These are phyloP conservation scores for Archips crataeganus DNA, from an alignment of 2,888 invertebrate species.

Conservation along the genomic window DNA sequence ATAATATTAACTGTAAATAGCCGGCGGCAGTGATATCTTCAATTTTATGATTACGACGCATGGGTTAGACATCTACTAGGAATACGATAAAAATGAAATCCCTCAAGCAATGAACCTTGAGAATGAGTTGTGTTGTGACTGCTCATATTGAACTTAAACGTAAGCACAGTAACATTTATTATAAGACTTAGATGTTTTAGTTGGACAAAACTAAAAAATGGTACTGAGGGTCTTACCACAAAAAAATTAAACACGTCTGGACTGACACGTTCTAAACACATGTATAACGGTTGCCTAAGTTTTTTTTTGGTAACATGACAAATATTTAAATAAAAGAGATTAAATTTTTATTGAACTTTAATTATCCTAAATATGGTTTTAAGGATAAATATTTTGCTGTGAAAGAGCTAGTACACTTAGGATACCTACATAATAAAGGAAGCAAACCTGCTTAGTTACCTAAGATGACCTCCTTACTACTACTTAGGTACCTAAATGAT, in stretches of 20 bases:
- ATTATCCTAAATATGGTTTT: too few species aligned
- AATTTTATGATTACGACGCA: conserved; percentile 38
- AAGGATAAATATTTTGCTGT: background rate
- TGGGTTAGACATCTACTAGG: conserved; percentile 32
- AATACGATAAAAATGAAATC: conserved; percentile 32
- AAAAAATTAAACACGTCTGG: too few species aligned
- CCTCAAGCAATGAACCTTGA: conserved; percentile 20
- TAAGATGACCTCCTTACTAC: too few species aligned
- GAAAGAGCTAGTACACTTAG: background rate
- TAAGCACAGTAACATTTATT: background rate
- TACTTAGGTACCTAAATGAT: too few species aligned
- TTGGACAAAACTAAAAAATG: background rate
- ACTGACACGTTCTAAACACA: too few species aligned
- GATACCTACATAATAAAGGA: background rate
- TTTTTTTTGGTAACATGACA: too few species aligned
- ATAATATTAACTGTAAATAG: conserved; percentile 37
- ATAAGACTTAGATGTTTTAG: background rate
- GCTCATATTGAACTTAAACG: background rate
- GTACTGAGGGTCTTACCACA: too few species aligned
- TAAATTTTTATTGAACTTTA: background rate
- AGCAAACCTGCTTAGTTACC: too few species aligned
- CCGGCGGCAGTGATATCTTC: conserved; percentile 33
- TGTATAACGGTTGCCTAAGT: too few species aligned
- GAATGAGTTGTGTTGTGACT: background rate
- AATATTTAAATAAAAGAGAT: background rate